Percentiles rank a stretch among this genome's conserved stretches.
phyloP scores from a whole-genome alignment of 1,140 invertebrate genomes.

The Orchestia grillus region DNA sequence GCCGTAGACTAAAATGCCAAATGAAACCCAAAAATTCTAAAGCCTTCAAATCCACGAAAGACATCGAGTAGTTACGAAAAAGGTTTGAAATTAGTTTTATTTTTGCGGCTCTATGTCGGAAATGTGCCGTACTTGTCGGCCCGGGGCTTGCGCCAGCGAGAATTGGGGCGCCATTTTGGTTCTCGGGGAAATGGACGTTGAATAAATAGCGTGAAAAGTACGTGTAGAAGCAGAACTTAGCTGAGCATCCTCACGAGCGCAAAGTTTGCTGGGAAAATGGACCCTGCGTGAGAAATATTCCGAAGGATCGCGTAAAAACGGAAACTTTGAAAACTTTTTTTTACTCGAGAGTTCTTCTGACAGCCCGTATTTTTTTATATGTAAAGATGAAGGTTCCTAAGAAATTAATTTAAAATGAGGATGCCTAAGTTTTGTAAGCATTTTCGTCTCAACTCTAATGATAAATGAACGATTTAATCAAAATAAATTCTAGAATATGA shows the following conservation, averaged over 20 bases:
- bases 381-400: no score
- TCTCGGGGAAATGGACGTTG: not conserved
- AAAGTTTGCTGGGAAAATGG: not conserved
- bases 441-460: no score
- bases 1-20: not conserved
- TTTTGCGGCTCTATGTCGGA: not conserved
- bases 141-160: no score
- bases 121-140: no score
- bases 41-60: not conserved
- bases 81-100: not conserved
- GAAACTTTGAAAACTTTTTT: not conserved
- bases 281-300: not conserved
- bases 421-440: no score
- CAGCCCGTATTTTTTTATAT: no score
- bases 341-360: no score
- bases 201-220: not conserved
- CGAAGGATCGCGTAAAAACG: not conserved
- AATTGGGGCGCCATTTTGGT: not conserved
- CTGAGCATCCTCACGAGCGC: not conserved
- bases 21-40: not conserved
- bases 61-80: not conserved
- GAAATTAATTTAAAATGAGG: no score
- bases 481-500: no score
- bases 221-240: not conserved
- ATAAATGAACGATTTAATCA: no score